Base-by-base conservation (phyloP, 2,888 invertebrate species). In the Erynnis tages region DNA sequence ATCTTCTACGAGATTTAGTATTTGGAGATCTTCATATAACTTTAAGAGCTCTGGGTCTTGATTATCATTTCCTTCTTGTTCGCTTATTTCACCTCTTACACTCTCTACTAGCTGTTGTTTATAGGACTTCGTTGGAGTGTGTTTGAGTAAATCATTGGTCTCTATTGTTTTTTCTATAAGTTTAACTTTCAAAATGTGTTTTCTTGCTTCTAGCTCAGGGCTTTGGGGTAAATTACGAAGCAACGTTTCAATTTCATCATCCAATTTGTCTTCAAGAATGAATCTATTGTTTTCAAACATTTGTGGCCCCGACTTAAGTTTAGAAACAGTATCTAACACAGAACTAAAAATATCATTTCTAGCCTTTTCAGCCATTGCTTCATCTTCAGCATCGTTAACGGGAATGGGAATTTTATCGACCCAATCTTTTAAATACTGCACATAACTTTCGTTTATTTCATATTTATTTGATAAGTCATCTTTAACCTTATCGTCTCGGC, bases 231-330 rank as follows among this genome's bases (percentile, higher is more conserved):
- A 59, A 17, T 56, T 56, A 44, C 64, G 57, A 2, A 87, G 52
- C 32, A 88, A 58, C 7, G 68, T 66, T 57, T 82, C 85, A 8
- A 86, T 61, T 54, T 83, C 83, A 29, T 80, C 71, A 35, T 79
- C 81, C 16, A 88, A 65, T 2, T 71, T 56, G 50, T 82, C 79
- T 63, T 80, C 73, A 41, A 70, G 81, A 46, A 73, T 67, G 57
- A 76, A 76, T 2, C 65, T 62, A 50, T 84, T 75, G 4, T 58
- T 30, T 46, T n/a, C n/a, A n/a, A 71, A 63, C 23, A 63, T 62
- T 1, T 58, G 62, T 1, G 76, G 76, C 27, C 78, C 69, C 58
- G 73, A 66, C 61, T 76, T 73, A 4, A 81, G 38, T 59, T 78
- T 80, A 0, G 70, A 69, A 1, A 82, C 60, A 7, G 65, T 65